A percentile compares a stretch with the other conserved stretches of the same genome.
These are phyloP conservation scores for Chionis minor DNA, from an alignment of 2,113 vertebrate genomes.

Conservation along the genomic window DNA sequence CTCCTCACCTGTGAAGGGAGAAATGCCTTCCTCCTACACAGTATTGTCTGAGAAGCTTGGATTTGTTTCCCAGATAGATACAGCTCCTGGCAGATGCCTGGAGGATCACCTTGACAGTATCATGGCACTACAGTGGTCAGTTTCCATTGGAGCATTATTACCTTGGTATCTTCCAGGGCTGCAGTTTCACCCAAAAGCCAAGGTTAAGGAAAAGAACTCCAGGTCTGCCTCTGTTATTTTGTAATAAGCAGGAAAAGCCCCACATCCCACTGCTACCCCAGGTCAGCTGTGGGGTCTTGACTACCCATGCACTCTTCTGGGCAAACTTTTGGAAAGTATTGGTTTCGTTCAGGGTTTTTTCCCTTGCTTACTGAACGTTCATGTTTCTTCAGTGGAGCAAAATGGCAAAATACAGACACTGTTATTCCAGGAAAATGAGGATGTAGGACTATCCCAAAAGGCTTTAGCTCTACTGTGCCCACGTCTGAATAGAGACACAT, in stretches of 20 bases:
- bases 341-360: background rate
- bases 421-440: background rate
- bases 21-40: background rate
- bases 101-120: background rate
- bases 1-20: background rate
- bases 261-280: background rate
- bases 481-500: background rate
- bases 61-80: background rate
- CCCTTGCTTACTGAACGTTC: background rate
- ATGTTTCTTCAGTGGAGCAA: background rate
- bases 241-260: background rate
- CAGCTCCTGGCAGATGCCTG: background rate
- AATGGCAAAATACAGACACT: background rate
- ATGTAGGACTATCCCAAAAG: background rate
- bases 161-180: background rate
- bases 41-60: background rate
- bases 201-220: background rate
- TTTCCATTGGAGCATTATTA: background rate
- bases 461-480: background rate
- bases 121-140: rapidly evolving
- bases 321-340: background rate
- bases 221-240: background rate
- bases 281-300: background rate
- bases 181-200: background rate
- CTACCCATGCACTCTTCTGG: background rate